phyloP scores from a whole-genome alignment of 2,888 invertebrate species.

The Phrixothrix hirtus region DNA sequence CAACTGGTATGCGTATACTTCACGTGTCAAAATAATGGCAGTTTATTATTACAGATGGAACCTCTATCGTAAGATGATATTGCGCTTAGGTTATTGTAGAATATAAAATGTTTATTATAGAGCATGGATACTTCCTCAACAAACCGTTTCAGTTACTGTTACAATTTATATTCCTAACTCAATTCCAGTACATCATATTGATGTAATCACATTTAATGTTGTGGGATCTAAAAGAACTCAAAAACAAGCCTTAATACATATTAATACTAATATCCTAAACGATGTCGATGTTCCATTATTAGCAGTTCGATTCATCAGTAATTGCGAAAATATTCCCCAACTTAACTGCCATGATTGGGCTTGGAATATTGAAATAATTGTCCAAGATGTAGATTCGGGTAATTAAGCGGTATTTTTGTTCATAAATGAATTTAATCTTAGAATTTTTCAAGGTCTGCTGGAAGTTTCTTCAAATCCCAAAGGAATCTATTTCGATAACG shows the following conservation, averaged over 20 bases:
- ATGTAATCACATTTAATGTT: constrained; percentile 67
- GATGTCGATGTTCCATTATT: constrained; percentile 45
- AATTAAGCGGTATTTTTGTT: constrained; percentile 51
- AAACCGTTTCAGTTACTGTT: constrained; percentile 63
- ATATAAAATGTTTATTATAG: constrained; percentile 43
- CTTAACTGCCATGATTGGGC: constrained; percentile 65
- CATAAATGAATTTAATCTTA: background rate
- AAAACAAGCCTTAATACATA: constrained; percentile 55
- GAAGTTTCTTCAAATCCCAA: constrained; percentile 63
- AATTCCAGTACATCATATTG: constrained; percentile 61
- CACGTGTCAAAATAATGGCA: too few relatives aligned
- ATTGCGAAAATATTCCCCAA: constrained; percentile 48
- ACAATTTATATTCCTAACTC: constrained; percentile 46
- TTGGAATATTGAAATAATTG: constrained; percentile 72
- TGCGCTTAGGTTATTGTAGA: too few relatives aligned
- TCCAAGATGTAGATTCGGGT: constrained; percentile 70
- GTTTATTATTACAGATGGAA: too few relatives aligned
- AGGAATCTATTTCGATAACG: constrained; percentile 65
- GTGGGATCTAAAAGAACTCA: constrained; percentile 52
- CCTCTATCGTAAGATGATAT: background rate
- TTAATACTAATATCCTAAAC: constrained; percentile 41
- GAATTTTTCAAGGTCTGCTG: constrained; percentile 59
- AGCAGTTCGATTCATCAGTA: constrained; percentile 55
- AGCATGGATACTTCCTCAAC: constrained; percentile 57
- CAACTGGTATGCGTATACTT: too few relatives aligned